These are phyloP conservation scores for Nymphalis io DNA, from an alignment of 1,140 invertebrate species.

Conservation along the genomic window DNA sequence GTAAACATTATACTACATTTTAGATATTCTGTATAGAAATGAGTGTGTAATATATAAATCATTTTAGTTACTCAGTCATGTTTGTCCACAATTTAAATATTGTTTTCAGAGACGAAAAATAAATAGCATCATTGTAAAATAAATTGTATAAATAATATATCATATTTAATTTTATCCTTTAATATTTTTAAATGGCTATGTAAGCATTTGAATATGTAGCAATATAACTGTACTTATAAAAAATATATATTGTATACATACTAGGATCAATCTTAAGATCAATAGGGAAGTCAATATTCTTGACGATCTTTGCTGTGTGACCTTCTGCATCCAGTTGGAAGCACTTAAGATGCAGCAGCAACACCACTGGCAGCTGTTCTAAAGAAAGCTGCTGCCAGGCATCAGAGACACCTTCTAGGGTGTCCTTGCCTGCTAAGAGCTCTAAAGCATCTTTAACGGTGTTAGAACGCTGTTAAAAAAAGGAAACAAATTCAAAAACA, in stretches of 20 bases:
- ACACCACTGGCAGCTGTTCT: conserved; percentile 92
- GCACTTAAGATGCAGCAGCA: conserved; percentile 93
- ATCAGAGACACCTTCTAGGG: conserved; percentile 89
- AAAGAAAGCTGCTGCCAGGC: conserved; percentile 93
- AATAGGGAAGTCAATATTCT: conserved; percentile 92
- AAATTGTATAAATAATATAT: neutral
- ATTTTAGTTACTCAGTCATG: conserved; percentile 49
- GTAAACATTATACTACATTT: conserved; percentile 45
- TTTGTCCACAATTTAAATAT: conserved; percentile 54
- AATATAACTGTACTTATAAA: too few relatives aligned
- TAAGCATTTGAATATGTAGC: too few relatives aligned
- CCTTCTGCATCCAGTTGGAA: conserved; percentile 93
- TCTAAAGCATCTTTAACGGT: conserved; percentile 93
- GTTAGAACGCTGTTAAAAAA: conserved; percentile 86
- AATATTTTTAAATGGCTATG: too few relatives aligned
- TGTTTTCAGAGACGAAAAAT: conserved; percentile 75
- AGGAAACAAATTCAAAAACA: conserved; percentile 12
- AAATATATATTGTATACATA: conserved; percentile 79
- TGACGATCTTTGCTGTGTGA: conserved; percentile 93
- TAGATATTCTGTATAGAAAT: neutral
- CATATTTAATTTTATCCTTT: too few relatives aligned
- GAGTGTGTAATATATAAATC: neutral
- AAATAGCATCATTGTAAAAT: conserved; percentile 59
- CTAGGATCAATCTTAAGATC: conserved; percentile 94
- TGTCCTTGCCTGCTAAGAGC: conserved; percentile 90